Conservation (phyloP, 92 coral and sea anemone species). For the Ricordea florida region DNA sequence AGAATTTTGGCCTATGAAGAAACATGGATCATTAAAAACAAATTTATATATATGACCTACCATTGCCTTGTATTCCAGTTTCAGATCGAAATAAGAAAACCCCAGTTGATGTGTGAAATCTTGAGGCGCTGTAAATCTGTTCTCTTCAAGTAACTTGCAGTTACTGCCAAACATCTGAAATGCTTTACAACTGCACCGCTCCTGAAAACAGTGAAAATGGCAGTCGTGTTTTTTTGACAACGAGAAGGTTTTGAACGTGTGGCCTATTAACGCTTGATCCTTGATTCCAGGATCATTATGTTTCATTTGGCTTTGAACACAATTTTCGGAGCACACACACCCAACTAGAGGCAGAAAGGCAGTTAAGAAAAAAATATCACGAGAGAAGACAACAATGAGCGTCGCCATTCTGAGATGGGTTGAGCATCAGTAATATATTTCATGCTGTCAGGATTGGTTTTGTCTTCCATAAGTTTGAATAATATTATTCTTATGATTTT, state of each 20-base stretch:
- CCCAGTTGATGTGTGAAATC: not conserved
- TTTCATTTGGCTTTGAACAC: not conserved
- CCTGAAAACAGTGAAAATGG: constrained; percentile 16
- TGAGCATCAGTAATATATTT: too few species aligned
- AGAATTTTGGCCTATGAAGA: too few species aligned
- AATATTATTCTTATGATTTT: too few species aligned
- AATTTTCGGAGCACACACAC: too few species aligned
- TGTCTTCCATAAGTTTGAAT: too few species aligned
- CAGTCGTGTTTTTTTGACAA: not conserved
- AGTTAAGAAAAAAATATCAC: too few species aligned
- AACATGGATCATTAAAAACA: too few species aligned
- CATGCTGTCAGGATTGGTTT: too few species aligned
- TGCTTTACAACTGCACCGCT: constrained; percentile 15
- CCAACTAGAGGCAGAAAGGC: too few species aligned
- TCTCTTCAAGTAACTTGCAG: not conserved
- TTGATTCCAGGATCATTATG: not conserved
- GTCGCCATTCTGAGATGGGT: too few species aligned
- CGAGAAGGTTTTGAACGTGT: not conserved
- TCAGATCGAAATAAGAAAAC: not conserved
- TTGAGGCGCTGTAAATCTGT: not conserved
- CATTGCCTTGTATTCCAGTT: not conserved
- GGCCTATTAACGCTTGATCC: constrained; percentile 1
- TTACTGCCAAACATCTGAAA: not conserved
- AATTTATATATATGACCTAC: too few species aligned
- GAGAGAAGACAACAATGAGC: too few species aligned